Evolutionary conservation across 2,888 invertebrate species (phyloP), one percentile per base, ranked within the genome.

Genomic region (Osmoderma eremita): DNA sequence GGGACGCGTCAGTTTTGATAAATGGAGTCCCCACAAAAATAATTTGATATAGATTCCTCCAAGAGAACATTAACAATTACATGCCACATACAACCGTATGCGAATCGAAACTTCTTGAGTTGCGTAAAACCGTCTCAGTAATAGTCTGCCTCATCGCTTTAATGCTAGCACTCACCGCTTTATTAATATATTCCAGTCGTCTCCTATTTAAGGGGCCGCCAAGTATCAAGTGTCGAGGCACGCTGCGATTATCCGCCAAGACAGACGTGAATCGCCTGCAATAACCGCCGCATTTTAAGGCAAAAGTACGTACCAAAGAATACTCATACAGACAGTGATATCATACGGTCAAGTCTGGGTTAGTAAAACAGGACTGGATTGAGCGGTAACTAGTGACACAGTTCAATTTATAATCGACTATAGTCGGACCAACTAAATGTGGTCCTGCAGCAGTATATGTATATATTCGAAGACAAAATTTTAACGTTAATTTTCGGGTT

Each of bases 121-220:
- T 13, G 15, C 10, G 58, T 41, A 68, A 61, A 65, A 65, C 62
- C 68, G 64, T 48, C 53, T 30, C 18, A 30, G 42, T 42, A 22
- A 42, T 45, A 20, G 63, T 48, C 63, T 53, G 64, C 62, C 58
- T 50, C 56, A 54, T 66, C 67, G 66, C 53, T 15, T 22, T 30
- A 42, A 24, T 24, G 24, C 3, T 24, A 24, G 5, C 24, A 50
- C 61, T 65, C 65, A 58, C 50, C 62, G 64, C 70, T 70, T 70
- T 70, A 71, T 71, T 70, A 70, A 72, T 71, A 72, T 70, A 72
- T 70, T 68, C 69, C 66, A 68, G 42, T 66, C 63, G 61, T 68
- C 39, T 63, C 24, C 73, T 71, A 58, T 70, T 74, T 74, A 73
- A 73, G 74, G 74, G 65, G 71, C 73, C 74, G 74, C 73, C 72